Evolutionary conservation across 2,888 invertebrate species (phyloP).

Genomic region (Drosophila diplacantha): DNA sequence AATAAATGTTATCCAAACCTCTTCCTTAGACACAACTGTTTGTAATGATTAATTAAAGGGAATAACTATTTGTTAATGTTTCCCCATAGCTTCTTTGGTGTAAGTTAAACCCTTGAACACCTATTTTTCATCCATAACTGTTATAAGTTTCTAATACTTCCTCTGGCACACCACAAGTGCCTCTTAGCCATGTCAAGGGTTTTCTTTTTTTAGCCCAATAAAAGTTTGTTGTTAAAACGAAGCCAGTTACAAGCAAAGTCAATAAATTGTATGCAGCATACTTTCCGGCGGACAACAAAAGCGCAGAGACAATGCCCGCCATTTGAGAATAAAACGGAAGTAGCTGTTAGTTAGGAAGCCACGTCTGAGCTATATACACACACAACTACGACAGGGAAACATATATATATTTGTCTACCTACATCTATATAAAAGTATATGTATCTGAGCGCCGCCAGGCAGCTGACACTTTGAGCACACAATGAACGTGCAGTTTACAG

Average conservation of each 20-base stretch:
- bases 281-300: constrained; percentile 48
- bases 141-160: not conserved
- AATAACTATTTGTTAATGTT: not conserved
- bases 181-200: constrained; percentile 3
- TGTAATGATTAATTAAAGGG: too few species aligned
- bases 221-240: constrained; percentile 22
- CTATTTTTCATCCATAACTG: not conserved
- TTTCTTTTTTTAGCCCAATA: constrained; percentile 12
- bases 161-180: constrained; percentile 1
- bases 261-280: constrained; percentile 55
- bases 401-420: constrained; percentile 1
- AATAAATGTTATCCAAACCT: not conserved
- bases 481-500: constrained; percentile 58
- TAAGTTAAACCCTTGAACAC: not conserved
- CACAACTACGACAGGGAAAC: constrained; percentile 20
- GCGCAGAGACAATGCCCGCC: constrained; percentile 22
- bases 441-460: constrained; percentile 27
- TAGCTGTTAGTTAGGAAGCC: constrained; percentile 52
- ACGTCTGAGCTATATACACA: constrained; percentile 50
- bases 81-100: not conserved
- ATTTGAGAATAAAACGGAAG: constrained; percentile 46
- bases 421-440: not conserved
- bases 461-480: constrained; percentile 58
- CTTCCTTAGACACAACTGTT: too few species aligned
- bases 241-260: constrained; percentile 39